Evolutionary conservation across 1,140 invertebrate genomes (phyloP), one percentile per base, ranked within the genome.

Genomic region (Zelostemma sp.): DNA sequence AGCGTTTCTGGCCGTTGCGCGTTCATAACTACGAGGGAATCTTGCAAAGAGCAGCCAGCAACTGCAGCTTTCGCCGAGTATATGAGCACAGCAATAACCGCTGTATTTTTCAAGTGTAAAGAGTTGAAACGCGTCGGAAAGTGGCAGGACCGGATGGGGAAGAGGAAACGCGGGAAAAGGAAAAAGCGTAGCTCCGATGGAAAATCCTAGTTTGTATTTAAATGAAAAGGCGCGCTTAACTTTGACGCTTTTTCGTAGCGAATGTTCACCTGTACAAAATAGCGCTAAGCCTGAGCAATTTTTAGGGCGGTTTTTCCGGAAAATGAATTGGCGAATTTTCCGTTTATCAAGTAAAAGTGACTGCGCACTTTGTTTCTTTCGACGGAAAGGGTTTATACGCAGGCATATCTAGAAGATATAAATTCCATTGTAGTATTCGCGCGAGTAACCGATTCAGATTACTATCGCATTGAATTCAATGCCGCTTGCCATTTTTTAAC

Each of bases 361-460:
- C 68, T 60, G 49, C 21, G 59, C 67, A 60, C 18, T 53, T 67
- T 35, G 54, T 48, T 49, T 64, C 56, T 68, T 63, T 51, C 50
- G 64, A 67, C 45, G 50, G 45, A 56, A 54, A 54, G 9, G 47
- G 38, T 57, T 61, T 68, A 61, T 68, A 58, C 45, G 47, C 58
- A 67, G 57, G 54, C 62, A 74, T 72, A 72, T 69, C 62, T 63
- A 63, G 55, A 59, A 66, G 68, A 50, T 74, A 74, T 74, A 74
- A 74, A 74, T 74, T 74, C 72, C 72, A 74, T 74, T 74, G 72
- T 74, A 66, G 69, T 64, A 66, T 70, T 74, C 65, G 51, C 59
- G 58, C 66, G 55, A 65, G 61, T 68, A 68, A 63, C 64, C 62
- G 62, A 57, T 41, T 61, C 57, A 57, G 53, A 61, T 62, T 62